Evolutionary conservation across 2,888 invertebrate species (phyloP).

Genomic region (Stratiomys singularior): DNA sequence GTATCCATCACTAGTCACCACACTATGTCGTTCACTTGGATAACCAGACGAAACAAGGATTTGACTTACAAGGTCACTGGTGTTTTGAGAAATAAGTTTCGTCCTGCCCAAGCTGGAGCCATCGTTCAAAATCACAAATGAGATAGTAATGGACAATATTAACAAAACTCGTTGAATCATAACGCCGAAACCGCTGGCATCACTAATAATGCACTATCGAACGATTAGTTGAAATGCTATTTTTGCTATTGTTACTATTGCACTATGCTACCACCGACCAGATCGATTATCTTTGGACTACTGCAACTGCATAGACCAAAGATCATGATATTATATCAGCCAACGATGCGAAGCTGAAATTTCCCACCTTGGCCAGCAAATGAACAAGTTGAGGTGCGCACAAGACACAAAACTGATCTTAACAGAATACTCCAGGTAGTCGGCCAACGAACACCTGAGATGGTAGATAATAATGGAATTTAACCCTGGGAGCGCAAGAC

Average conservation of each 20-base stretch:
- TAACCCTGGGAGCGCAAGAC: neutral
- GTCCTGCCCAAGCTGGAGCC: conserved; percentile 2
- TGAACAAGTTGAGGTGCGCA: neutral
- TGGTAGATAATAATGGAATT: neutral
- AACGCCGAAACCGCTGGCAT: conserved; percentile 28
- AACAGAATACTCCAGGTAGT: neutral
- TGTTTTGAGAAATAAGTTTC: neutral
- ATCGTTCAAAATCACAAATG: conserved; percentile 23
- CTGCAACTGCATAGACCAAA: conserved; percentile 3
- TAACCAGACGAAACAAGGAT: conserved; percentile 56
- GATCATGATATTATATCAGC: conserved; percentile 28
- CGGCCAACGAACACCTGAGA: conserved; percentile 2
- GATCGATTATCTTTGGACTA: conserved; percentile 18
- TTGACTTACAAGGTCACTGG: conserved; percentile 57
- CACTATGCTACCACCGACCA: conserved; percentile 8
- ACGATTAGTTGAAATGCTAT: neutral
- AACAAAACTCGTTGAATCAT: conserved; percentile 34
- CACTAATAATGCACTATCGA: conserved; percentile 21
- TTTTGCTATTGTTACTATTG: neutral
- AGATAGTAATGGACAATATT: conserved; percentile 25
- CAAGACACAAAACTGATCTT: neutral
- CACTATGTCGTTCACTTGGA: conserved; percentile 57
- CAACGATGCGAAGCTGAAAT: neutral
- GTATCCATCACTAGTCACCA: conserved; percentile 59
- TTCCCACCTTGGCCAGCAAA: conserved; percentile 27